Evolutionary conservation across 2,888 invertebrate species (phyloP), one percentile per base, ranked within the genome.

Genomic region (Agriotes lineatus): DNA sequence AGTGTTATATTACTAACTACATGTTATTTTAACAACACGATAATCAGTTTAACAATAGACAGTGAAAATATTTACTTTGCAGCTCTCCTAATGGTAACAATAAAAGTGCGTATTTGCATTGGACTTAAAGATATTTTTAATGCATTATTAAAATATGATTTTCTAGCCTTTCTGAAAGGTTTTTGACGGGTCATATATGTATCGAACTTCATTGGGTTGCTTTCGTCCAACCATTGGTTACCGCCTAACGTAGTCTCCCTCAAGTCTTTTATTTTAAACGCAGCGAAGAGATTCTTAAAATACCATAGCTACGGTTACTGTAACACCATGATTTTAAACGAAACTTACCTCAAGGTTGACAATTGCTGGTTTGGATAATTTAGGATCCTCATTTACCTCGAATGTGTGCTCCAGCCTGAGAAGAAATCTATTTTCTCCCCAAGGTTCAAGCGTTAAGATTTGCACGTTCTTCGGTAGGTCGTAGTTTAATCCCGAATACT

Each of bases 391-490:
- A 0, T 84, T 83, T 16, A 84, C 85, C 72, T 91, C 91, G 59
- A 91, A 86, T 70, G 91, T 87, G 80, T 96, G 93, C 76, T 96
- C 96, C 0, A 96, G 81, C 14, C 95, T 87, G 0, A 96, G 74
- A 6, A 96, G 83, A 1, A 93, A 69, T 10, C 86, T 85, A 0
- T 84, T 81, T 20, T 72, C 71, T 0, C 84, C 83, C 91, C 92
- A 93, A 0, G 93, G 93, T 76, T 95, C 95, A 44, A 95, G 77
- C 0, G 94, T 94, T 5, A 96, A 82, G 39, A 96, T 82, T 77
- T 94, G 91, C 0, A 95, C 83, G 39, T 25, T 25, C 7, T 25
- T 25, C 7, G 25, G 25, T 5, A 25, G 25, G 25, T 3, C 25
- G 7, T 7, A 74, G 0, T 85, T 74, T 2, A 91, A 74, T 4